Base-by-base conservation (phyloP, 2,888 invertebrate genomes). In the Allacma fusca region DNA sequence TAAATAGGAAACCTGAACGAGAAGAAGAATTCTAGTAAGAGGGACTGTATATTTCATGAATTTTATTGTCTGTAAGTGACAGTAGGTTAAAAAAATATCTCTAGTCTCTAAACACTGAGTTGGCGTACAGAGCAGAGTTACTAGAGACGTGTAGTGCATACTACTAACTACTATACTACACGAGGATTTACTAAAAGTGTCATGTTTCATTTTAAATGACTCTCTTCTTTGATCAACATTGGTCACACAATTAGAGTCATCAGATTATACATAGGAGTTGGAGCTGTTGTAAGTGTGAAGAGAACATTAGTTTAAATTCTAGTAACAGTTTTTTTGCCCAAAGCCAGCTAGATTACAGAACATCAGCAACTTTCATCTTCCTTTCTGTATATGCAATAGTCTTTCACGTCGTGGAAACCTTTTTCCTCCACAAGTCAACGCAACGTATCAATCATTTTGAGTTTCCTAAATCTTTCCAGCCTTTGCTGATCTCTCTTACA, bases 141-240 rank as follows among this genome's bases (percentile, higher is more conserved):
- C n/a, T 67, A 29, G 21, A 67, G 24, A 29, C n/a, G 24, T 26
- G 67, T 28, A 21, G 57, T 9, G 24, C 23, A 50, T 16, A n/a
- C 50, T 12, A 40, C 5, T 13, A 40, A n/a, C n/a, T 13, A 40
- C 7, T 40, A 40, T 9, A 40, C 40, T 40, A 13, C 7, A 50
- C 16, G 50, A 50, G n/a, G 19, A 1, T 50, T 13, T 13, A 50
- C 9, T 23, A 62, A 62, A 62, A 24, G 62, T 62, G 62, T 24
- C 62, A 62, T 62, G 62, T 62, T 62, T 62, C 62, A 62, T 24
- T 62, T 62, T 26, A 62, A 62, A 62, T 62, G 62, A 62, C 62
- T 62, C 62, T 62, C 62, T 24, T 62, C 26, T 62, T 62, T 62
- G 62, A 62, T 62, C 62, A 24, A 24, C 62, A 62, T 24, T 2